Base-by-base conservation (phyloP, 2,113 vertebrate species). In the Peromyscus maniculatus region DNA sequence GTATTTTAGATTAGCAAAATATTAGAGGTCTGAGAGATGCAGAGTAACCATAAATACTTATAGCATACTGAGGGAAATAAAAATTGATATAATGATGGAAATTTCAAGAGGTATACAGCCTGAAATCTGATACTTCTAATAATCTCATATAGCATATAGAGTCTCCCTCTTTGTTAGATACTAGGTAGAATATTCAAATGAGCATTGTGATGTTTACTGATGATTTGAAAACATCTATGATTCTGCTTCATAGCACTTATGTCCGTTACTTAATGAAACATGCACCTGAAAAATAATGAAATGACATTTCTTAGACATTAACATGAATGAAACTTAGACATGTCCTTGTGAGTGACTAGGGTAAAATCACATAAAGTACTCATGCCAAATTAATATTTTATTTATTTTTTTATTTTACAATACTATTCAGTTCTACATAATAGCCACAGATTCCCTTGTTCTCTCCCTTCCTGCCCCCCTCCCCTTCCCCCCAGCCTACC, bases 331-430 rank as follows among this genome's bases (percentile, higher is more conserved):
- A 84, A 64, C 15, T 28, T 64, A 84, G 52, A 17, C 24, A 84
- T 2, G 22, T 64, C 36, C 36, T 43, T 26, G 1, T 19, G 10
- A n/a, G 17, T 39, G 12, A 17, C 2, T 31, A 43, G 0, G n/a
- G 12, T 84, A 31, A 64, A 1, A 31, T 43, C 24, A 64, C 39
- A 64, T 24, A 39, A 84, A 84, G 26, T 57, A 64, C 8, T 64
- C 15, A 17, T 24, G 13, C 2, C 24, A 17, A 19, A 16, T 46
- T 43, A 43, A 31, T 84, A 43, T 84, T 49, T 84, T 43, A 43
- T 43, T 43, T 43, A 43, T 43, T 43, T 43, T 43, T 43, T 43
- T 43, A 43, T 43, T 43, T 43, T 43, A 43, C 3, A 2, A 3
- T 43, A 43, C 39, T 43, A 43, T 43, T 43, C 39, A 43, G 39